Conservation (phyloP, 1,140 invertebrate genomes). For the Diachasma alloeum region DNA sequence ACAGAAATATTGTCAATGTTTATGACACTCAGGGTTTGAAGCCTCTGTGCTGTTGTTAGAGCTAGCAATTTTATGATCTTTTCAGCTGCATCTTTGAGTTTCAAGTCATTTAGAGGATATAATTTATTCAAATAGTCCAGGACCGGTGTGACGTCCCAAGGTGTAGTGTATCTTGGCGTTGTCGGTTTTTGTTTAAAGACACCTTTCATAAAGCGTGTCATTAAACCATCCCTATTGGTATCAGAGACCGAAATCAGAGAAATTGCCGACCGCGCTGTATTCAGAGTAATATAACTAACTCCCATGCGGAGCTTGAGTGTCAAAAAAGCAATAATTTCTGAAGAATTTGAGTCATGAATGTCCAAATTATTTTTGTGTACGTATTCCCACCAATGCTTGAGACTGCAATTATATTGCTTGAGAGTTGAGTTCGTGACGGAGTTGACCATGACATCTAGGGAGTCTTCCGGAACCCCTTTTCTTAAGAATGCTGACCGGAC, state of each 20-base stretch:
- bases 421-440: constrained; percentile 40
- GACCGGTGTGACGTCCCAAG: constrained; percentile 43
- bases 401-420: constrained; percentile 38
- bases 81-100: constrained; percentile 26
- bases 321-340: constrained; percentile 25
- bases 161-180: constrained; percentile 10
- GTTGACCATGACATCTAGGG: constrained; percentile 34
- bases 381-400: constrained; percentile 33
- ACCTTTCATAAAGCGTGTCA: constrained; percentile 32
- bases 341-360: background rate
- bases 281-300: constrained; percentile 38
- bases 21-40: too few species aligned
- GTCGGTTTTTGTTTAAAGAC: constrained; percentile 36
- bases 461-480: constrained; percentile 24
- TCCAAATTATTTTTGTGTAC: constrained; percentile 18
- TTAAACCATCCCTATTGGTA: background rate
- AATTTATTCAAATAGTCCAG: constrained; percentile 34
- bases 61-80: constrained; percentile 37
- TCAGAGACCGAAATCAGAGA: constrained; percentile 29
- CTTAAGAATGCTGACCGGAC: constrained; percentile 35
- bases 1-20: constrained; percentile 36
- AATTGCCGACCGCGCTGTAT: constrained; percentile 35
- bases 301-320: constrained; percentile 27
- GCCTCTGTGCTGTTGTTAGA: constrained; percentile 37
- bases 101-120: constrained; percentile 24